Conservation (phyloP, 1,140 invertebrate genomes). For the Drosophila nasuta region DNA sequence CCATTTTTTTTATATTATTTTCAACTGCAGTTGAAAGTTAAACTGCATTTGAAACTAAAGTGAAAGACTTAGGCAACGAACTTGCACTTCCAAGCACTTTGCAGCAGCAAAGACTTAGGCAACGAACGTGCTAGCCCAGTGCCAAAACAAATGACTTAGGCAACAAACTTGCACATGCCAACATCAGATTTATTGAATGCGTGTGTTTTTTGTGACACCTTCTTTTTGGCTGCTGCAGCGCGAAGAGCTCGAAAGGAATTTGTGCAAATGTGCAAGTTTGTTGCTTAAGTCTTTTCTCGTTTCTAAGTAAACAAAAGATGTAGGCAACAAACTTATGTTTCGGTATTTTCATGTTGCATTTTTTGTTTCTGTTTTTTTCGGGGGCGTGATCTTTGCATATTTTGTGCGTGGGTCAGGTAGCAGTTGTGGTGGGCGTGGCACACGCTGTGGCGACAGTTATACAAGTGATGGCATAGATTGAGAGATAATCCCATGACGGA, state of each 20-base stretch:
- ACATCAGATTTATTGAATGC: background rate
- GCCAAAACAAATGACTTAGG: conserved; percentile 58
- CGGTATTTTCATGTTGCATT: background rate
- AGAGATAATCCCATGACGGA: conserved; percentile 6
- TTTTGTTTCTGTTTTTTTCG: background rate
- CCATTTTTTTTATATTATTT: no score
- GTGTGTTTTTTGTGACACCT: no score
- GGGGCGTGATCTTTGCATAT: conserved; percentile 29
- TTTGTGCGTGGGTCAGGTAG: conserved; percentile 41
- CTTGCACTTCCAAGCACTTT: background rate
- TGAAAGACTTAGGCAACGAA: conserved; percentile 12
- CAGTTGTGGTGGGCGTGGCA: conserved; percentile 30
- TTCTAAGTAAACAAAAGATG: conserved; percentile 41
- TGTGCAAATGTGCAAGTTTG: background rate
- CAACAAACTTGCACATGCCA: conserved; percentile 53
- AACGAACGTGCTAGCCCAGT: conserved; percentile 7
- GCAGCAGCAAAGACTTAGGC: conserved; percentile 3
- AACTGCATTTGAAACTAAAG: background rate
- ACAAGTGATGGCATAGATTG: conserved; percentile 38
- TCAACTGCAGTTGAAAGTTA: no score
- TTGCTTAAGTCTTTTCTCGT: background rate
- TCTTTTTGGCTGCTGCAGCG: background rate
- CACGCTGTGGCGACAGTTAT: conserved; percentile 42
- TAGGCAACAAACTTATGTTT: conserved; percentile 47
- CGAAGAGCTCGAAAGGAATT: background rate